These are phyloP conservation scores for Linnaemya tessellans DNA, from an alignment of 2,888 invertebrate genomes.

Conservation along the genomic window DNA sequence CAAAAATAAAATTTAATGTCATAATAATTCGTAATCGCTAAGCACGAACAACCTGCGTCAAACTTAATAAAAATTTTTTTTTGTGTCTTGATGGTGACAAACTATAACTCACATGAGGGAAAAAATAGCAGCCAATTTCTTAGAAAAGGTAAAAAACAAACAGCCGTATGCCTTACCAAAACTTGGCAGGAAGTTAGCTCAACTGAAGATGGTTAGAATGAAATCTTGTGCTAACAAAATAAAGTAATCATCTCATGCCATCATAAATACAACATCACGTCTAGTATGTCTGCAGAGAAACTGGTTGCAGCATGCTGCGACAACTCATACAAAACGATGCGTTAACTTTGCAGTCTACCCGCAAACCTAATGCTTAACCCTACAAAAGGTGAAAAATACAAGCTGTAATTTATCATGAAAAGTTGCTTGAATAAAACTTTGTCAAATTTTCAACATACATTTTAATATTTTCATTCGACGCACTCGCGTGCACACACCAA, in stretches of 20 bases:
- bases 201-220: background rate
- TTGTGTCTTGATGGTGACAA: slow-evolving; percentile 44
- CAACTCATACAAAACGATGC: slow-evolving; percentile 14
- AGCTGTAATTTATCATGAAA: slow-evolving; percentile 59
- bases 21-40: slow-evolving; percentile 36
- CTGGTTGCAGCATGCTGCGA: background rate
- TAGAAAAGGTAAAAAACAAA: slow-evolving; percentile 25
- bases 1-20: slow-evolving; percentile 11
- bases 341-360: slow-evolving; percentile 31
- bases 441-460: slow-evolving; percentile 60
- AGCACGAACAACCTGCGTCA: slow-evolving; percentile 13
- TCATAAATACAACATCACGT: background rate
- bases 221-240: background rate
- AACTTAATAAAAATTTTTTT: slow-evolving; percentile 38
- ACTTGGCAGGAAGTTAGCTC: too few relatives aligned
- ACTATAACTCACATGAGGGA: slow-evolving; percentile 29
- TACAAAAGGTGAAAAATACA: slow-evolving; percentile 26
- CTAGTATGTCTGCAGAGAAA: background rate
- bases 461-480: slow-evolving; percentile 47
- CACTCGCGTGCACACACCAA: background rate
- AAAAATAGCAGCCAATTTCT: slow-evolving; percentile 12
- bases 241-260: slow-evolving; percentile 16
- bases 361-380: slow-evolving; percentile 3
- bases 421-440: slow-evolving; percentile 62
- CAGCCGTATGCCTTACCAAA: background rate